phyloP scores from a whole-genome alignment of 2,888 invertebrate genomes.

The Tanytarsus gracilentus region DNA sequence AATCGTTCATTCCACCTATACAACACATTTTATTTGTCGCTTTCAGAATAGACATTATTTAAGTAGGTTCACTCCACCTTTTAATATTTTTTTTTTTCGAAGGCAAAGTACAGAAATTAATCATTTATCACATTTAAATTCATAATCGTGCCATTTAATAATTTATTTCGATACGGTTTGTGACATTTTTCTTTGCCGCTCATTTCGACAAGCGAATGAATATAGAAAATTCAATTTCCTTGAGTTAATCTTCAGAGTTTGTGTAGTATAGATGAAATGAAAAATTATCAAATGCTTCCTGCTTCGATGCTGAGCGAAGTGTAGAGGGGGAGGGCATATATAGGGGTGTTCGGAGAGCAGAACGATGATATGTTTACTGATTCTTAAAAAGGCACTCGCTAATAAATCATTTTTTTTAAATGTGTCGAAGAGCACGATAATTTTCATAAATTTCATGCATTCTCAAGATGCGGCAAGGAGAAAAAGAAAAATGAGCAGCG shows the following conservation, averaged over 20 bases:
- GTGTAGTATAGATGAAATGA: slow-evolving; percentile 23
- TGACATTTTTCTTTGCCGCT: neutral
- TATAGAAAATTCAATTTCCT: slow-evolving; percentile 24
- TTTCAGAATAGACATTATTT: no score
- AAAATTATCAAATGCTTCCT: slow-evolving; percentile 28
- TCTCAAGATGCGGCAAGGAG: slow-evolving; percentile 2
- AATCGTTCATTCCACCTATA: no score
- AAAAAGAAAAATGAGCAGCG: slow-evolving; percentile 21
- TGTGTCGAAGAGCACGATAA: slow-evolving; percentile 23
- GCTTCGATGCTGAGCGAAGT: neutral
- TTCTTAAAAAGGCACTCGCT: slow-evolving; percentile 13
- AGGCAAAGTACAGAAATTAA: no score
- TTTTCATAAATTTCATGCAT: slow-evolving; percentile 25
- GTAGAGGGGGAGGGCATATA: no score
- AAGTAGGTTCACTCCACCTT: no score
- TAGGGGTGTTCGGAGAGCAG: neutral
- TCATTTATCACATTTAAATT: slow-evolving; percentile 27
- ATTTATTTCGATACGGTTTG: slow-evolving; percentile 15
- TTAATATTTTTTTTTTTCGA: no score
- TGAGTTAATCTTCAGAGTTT: slow-evolving; percentile 20
- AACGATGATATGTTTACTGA: slow-evolving; percentile 16
- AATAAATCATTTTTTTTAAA: slow-evolving; percentile 21
- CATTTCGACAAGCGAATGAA: neutral
- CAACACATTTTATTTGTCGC: no score
- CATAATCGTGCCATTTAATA: slow-evolving; percentile 26